Percentiles rank a stretch among this genome's conserved stretches.
Evolutionary conservation across 2,888 invertebrate genomes (phyloP).

Genomic region (Bugulina stolonifera): DNA sequence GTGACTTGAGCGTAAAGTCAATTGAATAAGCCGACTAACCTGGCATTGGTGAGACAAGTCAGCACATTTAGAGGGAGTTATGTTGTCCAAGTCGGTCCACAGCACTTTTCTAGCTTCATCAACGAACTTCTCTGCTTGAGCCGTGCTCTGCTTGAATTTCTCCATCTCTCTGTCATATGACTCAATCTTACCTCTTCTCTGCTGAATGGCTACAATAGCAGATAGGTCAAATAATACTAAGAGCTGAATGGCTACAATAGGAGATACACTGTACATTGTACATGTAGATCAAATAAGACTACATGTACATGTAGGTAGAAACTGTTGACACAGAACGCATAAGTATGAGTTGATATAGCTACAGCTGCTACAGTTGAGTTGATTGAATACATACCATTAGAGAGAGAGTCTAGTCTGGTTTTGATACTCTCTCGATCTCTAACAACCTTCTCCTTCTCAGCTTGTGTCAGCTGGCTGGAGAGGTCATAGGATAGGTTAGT

Average conservation of each 20-base stretch:
- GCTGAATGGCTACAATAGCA: slow-evolving; percentile 12
- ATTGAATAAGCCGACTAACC: no score
- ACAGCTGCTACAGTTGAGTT: no score
- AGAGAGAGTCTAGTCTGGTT: not conserved
- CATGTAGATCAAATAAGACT: not conserved
- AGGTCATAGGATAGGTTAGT: not conserved
- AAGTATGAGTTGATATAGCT: no score
- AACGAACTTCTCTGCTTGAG: not conserved
- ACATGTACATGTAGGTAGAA: not conserved
- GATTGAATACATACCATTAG: slow-evolving; percentile 8
- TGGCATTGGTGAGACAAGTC: slow-evolving; percentile 24
- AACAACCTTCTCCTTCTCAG: slow-evolving; percentile 3
- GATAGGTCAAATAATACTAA: no score
- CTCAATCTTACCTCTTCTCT: slow-evolving; percentile 16
- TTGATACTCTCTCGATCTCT: slow-evolving; percentile 2
- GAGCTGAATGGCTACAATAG: not conserved
- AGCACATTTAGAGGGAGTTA: slow-evolving; percentile 7
- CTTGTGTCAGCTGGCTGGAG: not conserved
- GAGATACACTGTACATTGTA: no score
- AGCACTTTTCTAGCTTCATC: not conserved
- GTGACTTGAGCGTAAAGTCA: no score
- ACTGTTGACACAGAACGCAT: no score
- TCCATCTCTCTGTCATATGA: slow-evolving; percentile 16
- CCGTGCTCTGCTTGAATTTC: slow-evolving; percentile 70
- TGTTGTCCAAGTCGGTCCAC: slow-evolving; percentile 10